Conservation (phyloP, 2,113 vertebrate genomes). For the Gnathonemus longibarbis region DNA sequence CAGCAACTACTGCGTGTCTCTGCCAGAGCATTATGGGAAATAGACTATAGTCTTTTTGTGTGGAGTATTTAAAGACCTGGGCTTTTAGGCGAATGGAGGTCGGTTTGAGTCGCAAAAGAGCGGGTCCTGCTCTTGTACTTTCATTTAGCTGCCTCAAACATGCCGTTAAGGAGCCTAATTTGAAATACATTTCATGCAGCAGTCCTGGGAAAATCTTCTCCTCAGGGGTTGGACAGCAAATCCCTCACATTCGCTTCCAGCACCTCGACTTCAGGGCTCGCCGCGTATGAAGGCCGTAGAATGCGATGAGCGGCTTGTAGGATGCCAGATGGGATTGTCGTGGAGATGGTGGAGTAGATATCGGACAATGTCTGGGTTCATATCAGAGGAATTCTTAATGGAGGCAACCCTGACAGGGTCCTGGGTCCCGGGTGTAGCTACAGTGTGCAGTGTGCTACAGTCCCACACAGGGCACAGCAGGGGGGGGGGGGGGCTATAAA, state of each 20-base stretch:
- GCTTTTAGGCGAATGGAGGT: neutral
- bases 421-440: neutral
- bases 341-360: neutral
- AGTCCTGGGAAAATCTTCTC: neutral
- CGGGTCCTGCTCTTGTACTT: neutral
- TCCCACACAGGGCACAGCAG: neutral
- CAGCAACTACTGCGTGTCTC: neutral
- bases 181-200: neutral
- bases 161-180: neutral
- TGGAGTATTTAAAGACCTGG: neutral
- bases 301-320: neutral
- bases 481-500: no score
- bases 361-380: neutral
- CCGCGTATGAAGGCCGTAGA: no score
- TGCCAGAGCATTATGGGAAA: neutral
- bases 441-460: neutral
- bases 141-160: neutral
- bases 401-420: neutral
- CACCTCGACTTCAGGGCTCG: neutral
- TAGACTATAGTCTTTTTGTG: neutral
- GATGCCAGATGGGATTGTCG: neutral
- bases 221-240: neutral
- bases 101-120: neutral
- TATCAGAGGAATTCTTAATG: neutral
- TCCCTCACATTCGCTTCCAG: neutral